Conservation (phyloP, 2,888 invertebrate species). For the Dryobota labecula region DNA sequence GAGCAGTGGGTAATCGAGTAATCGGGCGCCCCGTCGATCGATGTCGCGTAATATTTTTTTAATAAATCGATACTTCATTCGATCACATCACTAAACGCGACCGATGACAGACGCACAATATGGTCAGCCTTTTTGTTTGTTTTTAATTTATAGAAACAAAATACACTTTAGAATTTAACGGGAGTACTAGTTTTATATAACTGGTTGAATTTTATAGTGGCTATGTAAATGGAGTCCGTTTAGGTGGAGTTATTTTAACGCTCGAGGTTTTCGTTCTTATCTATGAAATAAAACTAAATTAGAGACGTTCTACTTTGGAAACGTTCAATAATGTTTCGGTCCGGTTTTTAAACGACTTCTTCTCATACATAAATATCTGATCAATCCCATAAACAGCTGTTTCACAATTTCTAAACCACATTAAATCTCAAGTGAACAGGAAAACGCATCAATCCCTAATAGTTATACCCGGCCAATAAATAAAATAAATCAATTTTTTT, state of each 20-base stretch:
- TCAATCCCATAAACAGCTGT: constrained; percentile 36
- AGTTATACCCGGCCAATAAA: constrained; percentile 54
- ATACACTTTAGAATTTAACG: constrained; percentile 44
- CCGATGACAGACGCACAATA: constrained; percentile 68
- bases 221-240: constrained; percentile 18
- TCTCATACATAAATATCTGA: constrained; percentile 31
- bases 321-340: constrained; percentile 9
- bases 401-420: constrained; percentile 38
- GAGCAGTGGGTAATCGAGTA: constrained; percentile 74
- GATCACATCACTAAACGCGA: constrained; percentile 68
- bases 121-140: constrained; percentile 34
- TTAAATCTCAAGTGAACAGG: constrained; percentile 41
- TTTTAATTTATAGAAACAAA: constrained; percentile 48
- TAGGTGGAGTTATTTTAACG: constrained; percentile 14
- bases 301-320: constrained; percentile 8
- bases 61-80: constrained; percentile 75
- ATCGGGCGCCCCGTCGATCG: constrained; percentile 75
- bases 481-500: constrained; percentile 59
- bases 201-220: constrained; percentile 28
- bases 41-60: constrained; percentile 74
- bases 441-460: constrained; percentile 54
- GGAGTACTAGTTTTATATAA: constrained; percentile 47
- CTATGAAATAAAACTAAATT: constrained; percentile 15
- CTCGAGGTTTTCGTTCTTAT: constrained; percentile 6
- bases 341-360: constrained; percentile 12